Percentiles rank a stretch among this genome's conserved stretches.
phyloP scores from a whole-genome alignment of 1,140 invertebrate species.

The Lerema accius region DNA sequence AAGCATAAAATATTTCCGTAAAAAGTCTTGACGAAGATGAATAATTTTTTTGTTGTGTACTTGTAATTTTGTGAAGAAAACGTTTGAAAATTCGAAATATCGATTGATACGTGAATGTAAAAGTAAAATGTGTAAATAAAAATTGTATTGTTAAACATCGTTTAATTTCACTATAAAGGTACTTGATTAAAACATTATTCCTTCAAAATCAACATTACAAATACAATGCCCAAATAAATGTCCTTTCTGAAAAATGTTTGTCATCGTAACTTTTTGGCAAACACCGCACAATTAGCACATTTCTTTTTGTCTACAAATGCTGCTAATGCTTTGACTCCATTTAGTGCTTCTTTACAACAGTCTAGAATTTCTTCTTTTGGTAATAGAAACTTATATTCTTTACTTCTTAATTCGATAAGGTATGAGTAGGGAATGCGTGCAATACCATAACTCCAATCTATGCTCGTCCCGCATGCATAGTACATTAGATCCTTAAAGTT shows the following conservation, averaged over 20 bases:
- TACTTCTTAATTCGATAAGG: constrained; percentile 88
- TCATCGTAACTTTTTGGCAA: constrained; percentile 44
- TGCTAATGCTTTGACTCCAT: constrained; percentile 84
- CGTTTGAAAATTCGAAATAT: no score
- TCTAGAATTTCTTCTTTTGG: constrained; percentile 87
- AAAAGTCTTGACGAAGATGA: no score
- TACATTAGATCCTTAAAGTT: constrained; percentile 79
- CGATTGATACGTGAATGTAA: not conserved
- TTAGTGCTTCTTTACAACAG: constrained; percentile 86
- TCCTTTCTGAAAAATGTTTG: not conserved
- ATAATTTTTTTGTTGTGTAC: no score
- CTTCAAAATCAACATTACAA: constrained; percentile 2
- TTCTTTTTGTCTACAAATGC: constrained; percentile 69
- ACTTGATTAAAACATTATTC: not conserved
- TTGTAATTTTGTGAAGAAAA: constrained; percentile 1
- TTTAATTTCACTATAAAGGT: not conserved
- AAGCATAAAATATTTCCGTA: no score
- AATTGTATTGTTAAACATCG: constrained; percentile 5
- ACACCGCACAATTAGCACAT: constrained; percentile 58
- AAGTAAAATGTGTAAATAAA: not conserved
- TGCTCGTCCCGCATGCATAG: constrained; percentile 85
- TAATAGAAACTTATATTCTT: constrained; percentile 85
- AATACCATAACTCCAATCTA: constrained; percentile 88
- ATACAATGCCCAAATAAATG: not conserved
- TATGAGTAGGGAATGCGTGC: constrained; percentile 86